These are phyloP conservation scores for Trichomycterus rosablanca DNA, from an alignment of 2,113 vertebrate genomes.

Conservation along the genomic window DNA sequence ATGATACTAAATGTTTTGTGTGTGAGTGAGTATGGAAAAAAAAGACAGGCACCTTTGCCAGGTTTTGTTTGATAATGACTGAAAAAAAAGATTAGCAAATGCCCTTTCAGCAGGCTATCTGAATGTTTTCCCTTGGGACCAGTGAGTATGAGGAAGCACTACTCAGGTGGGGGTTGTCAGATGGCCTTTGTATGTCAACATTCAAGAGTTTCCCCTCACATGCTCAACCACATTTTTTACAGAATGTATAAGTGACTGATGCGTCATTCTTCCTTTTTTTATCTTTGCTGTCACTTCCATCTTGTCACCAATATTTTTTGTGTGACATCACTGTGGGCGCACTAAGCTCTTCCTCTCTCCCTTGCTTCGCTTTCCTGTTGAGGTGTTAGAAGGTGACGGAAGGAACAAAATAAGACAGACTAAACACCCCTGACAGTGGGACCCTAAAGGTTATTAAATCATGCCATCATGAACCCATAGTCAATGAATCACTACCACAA, in stretches of 20 bases:
- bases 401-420: conserved; percentile 32
- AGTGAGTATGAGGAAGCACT: conserved; percentile 49
- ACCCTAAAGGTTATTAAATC: conserved; percentile 26
- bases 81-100: not conserved
- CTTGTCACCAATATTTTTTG: too few species aligned
- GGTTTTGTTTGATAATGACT: too few species aligned
- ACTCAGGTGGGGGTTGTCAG: not conserved
- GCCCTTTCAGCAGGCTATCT: conserved; percentile 34
- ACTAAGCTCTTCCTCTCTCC: not conserved
- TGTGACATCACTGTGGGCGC: conserved; percentile 2
- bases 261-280: too few species aligned
- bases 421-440: conserved; percentile 39
- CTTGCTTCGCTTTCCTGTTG: not conserved
- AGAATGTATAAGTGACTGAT: too few species aligned
- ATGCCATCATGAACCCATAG: conserved; percentile 15
- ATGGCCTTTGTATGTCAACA: conserved; percentile 9
- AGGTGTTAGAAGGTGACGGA: not conserved
- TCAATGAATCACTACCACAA: conserved; percentile 29
- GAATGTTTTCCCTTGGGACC: conserved; percentile 51
- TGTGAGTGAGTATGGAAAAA: not conserved
- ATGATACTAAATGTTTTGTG: not conserved
- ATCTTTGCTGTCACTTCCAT: not conserved
- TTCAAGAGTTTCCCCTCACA: not conserved
- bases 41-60: too few species aligned
- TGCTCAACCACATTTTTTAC: not conserved